Conservation (phyloP, 2,888 invertebrate species). For the Tachina fera region DNA sequence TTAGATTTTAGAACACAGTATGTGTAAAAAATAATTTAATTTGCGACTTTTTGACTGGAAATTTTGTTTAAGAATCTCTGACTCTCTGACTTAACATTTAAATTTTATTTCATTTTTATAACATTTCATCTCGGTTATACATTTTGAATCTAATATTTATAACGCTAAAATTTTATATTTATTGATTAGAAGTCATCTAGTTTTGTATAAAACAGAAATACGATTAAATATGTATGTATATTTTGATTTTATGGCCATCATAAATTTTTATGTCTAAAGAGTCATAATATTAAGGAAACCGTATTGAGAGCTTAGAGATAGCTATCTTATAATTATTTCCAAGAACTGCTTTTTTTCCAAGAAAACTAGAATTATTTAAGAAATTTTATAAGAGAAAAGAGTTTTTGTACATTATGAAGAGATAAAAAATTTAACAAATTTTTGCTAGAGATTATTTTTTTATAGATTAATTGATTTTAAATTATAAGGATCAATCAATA, state of each 20-base stretch:
- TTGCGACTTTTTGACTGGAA: not conserved
- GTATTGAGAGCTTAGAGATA: conserved; percentile 10
- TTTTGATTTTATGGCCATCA: conserved; percentile 56
- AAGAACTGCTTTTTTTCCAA: conserved; percentile 32
- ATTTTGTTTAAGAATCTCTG: conserved; percentile 37
- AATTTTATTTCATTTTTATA: conserved; percentile 61
- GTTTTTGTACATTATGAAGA: not conserved
- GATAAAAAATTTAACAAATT: too few relatives aligned
- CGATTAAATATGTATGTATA: not conserved
- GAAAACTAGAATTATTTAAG: conserved; percentile 1
- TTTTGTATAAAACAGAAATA: conserved; percentile 28
- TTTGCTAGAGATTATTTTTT: too few relatives aligned
- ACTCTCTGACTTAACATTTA: conserved; percentile 19
- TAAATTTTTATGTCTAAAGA: conserved; percentile 64
- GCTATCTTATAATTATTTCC: conserved; percentile 27
- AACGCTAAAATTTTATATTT: conserved; percentile 66
- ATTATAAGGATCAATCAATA: too few relatives aligned
- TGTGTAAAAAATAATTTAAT: too few relatives aligned
- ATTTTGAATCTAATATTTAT: conserved; percentile 36
- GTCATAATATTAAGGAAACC: conserved; percentile 15
- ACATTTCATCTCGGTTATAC: conserved; percentile 38
- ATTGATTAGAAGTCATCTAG: conserved; percentile 64
- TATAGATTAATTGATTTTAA: too few relatives aligned
- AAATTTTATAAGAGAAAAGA: not conserved
- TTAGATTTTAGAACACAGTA: too few relatives aligned